Evolutionary conservation across 2,888 invertebrate species (phyloP).

Genomic region (Lasioglossum marginatum): DNA sequence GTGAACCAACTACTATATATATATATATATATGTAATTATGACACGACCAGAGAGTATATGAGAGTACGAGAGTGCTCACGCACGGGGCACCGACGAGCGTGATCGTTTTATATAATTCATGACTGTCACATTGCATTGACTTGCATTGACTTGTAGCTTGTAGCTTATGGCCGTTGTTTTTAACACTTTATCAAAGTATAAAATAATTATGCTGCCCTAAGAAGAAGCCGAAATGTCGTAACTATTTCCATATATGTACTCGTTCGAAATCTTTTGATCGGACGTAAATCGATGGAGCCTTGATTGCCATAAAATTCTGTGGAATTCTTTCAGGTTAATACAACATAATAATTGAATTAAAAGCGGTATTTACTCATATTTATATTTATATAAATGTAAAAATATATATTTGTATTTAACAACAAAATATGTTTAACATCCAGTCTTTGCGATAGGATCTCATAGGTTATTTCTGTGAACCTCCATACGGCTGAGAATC

Average conservation of each 20-base stretch:
- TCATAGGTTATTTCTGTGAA: not conserved
- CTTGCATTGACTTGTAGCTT: no score
- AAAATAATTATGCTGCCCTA: not conserved
- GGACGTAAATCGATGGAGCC: not conserved
- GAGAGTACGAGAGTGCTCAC: no score
- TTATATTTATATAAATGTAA: not conserved
- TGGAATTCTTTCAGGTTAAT: not conserved
- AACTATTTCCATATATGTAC: not conserved
- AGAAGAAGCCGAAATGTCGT: not conserved
- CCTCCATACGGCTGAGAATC: slow-evolving; percentile 38
- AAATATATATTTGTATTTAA: not conserved
- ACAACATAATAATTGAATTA: not conserved
- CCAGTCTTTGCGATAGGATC: not conserved
- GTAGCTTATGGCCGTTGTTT: no score
- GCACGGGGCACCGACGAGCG: no score
- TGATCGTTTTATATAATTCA: no score
- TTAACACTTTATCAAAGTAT: no score
- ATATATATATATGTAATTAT: no score
- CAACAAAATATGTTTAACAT: not conserved
- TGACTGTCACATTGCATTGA: no score
- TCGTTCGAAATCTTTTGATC: not conserved
- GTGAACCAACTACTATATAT: no score
- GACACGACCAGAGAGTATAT: no score
- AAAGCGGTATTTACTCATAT: not conserved
- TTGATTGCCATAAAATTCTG: not conserved